Base-by-base conservation (phyloP, 2,797 vertebrate genomes). In the Pseudochaenichthys georgianus region DNA sequence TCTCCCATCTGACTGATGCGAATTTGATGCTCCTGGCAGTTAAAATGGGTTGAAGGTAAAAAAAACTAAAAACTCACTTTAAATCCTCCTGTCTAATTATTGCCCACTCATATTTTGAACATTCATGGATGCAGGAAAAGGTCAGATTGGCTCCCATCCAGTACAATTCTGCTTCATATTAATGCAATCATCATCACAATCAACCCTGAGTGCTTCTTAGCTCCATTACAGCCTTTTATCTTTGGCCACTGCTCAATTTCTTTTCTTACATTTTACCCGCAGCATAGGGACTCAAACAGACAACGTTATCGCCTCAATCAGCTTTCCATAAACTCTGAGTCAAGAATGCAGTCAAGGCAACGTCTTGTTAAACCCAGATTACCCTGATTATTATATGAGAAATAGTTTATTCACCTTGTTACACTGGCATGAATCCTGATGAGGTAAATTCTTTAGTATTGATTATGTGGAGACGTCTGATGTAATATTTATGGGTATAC, bases 401-500 rank as follows among this genome's bases (percentile, higher is more conserved):
- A 70, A 53, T 21, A 64, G 23, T 59, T 77, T 61, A 63, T 70
- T 75, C 61, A 70, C 41, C 55, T 75, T 42, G 9, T 77, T 53
- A 65, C 41, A 59, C 52, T 48, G 48, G 6, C 59, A 57, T 70
- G 46, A 65, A 64, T 70, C 45, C 59, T 19, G 23, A 77, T 54
- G 45, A 78, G 62, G 70, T 47, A 53, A 66, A 86, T 80, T 73
- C 61, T 70, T 66, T n/a, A 60, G 46, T 73, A 82, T 75, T 58
- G 83, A 87, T 80, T 78, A 75, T 53, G 61, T 73, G 52, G 63
- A 75, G 72, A 48, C 0, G 5, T 79, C 62, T 80, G 75, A 78
- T 83, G 78, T 34, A 73, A 50, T 68, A 87, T 88, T 81, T 70
- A 82, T 77, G 60, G 38, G 46, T 53, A 43, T 75, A 58, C 62